A percentile compares a stretch with the other conserved stretches of the same genome.
Evolutionary conservation across 2,113 vertebrate genomes (phyloP).

Genomic region (Tautogolabrus adspersus): DNA sequence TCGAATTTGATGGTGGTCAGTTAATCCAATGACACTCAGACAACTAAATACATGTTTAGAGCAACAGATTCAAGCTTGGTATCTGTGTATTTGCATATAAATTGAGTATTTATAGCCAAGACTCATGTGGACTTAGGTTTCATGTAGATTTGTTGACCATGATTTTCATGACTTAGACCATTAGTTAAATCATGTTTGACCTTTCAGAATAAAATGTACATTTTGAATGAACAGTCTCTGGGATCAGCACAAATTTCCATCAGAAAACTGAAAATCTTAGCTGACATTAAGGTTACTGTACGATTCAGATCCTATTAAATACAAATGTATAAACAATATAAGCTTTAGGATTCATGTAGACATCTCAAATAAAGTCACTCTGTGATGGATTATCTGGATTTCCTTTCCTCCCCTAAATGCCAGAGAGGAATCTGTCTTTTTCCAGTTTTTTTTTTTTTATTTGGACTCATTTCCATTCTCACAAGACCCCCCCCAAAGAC

Average conservation of each 20-base stretch:
- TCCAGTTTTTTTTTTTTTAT: constrained; percentile 20
- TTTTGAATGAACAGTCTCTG: too few relatives aligned
- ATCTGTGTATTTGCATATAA: constrained; percentile 70
- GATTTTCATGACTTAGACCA: not conserved
- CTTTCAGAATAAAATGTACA: constrained; percentile 5
- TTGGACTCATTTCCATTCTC: constrained; percentile 53
- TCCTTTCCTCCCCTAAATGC: constrained; percentile 4
- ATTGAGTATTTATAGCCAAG: constrained; percentile 48
- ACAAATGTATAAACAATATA: constrained; percentile 21
- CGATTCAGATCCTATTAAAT: not conserved
- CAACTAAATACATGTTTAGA: constrained; percentile 35
- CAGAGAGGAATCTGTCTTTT: constrained; percentile 20
- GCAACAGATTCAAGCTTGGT: constrained; percentile 25
- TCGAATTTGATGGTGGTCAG: constrained; percentile 34
- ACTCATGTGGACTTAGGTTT: constrained; percentile 25
- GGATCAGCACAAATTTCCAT: too few relatives aligned
- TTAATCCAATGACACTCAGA: not conserved
- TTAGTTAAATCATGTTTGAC: constrained; percentile 10
- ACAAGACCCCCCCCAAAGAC: constrained; percentile 49
- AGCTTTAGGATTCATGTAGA: constrained; percentile 31
- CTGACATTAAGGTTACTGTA: not conserved
- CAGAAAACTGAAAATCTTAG: too few relatives aligned
- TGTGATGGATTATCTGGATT: constrained; percentile 26
- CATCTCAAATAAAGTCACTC: constrained; percentile 23
- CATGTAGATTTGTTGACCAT: constrained; percentile 4